Evolutionary conservation across 64 coral and sea anemone genomes (phyloP).

Genomic region (Stichodactyla helianthus): DNA sequence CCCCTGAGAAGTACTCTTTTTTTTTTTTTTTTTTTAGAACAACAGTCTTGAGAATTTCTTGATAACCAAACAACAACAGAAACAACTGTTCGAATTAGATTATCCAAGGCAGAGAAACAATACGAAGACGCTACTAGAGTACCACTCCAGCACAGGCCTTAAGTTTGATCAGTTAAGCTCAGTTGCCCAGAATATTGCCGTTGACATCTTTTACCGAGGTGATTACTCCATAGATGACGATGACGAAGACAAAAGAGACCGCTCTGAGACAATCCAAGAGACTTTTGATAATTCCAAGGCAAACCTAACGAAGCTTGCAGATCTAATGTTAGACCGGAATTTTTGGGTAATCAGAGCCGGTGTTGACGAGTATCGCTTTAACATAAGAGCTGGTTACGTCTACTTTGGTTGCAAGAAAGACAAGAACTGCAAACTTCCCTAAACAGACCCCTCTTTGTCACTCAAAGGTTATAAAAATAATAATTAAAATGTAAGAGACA

Average conservation of each 20-base stretch:
- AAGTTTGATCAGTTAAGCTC: background rate
- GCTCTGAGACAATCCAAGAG: background rate
- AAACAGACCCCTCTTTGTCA: too few relatives aligned
- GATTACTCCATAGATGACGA: background rate
- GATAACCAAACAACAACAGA: background rate
- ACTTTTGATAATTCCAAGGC: background rate
- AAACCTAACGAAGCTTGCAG: background rate
- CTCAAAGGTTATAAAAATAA: too few relatives aligned
- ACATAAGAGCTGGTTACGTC: background rate
- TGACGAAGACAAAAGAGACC: background rate
- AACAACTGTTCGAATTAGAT: background rate
- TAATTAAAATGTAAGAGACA: too few relatives aligned
- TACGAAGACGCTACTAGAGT: background rate
- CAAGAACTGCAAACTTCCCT: background rate
- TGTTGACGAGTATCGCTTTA: conserved; percentile 1
- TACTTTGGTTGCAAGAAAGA: conserved; percentile 1
- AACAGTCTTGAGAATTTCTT: background rate
- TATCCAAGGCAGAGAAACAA: background rate
- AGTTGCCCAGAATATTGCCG: background rate
- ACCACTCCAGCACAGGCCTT: background rate
- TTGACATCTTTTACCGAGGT: conserved; percentile 6
- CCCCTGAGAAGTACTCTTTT: too few relatives aligned
- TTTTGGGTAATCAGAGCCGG: background rate
- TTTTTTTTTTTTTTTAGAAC: background rate
- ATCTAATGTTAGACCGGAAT: background rate